Percentiles rank a stretch among this genome's conserved stretches.
phyloP scores from a whole-genome alignment of 2,113 vertebrate genomes.

The Piaya cayana region DNA sequence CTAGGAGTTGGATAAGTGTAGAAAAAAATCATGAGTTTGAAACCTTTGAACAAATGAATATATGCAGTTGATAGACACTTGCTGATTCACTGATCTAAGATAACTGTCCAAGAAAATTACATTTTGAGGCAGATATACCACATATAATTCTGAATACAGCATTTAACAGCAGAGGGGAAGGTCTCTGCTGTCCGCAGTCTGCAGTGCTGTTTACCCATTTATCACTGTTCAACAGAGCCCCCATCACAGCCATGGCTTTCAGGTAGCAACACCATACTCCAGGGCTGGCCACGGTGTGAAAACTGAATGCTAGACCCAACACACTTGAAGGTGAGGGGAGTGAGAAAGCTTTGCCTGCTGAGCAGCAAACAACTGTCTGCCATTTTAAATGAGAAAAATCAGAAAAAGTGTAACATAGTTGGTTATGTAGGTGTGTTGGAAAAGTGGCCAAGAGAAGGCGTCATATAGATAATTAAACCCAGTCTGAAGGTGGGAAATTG shows the following conservation, averaged over 20 bases:
- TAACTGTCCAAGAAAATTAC: not conserved
- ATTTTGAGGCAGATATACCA: not conserved
- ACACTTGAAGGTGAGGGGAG: not conserved
- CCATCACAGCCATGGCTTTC: accelerated
- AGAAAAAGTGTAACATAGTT: not conserved
- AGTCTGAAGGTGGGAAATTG: not conserved
- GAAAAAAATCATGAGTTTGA: not conserved
- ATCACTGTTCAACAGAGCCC: accelerated
- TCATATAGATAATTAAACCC: not conserved
- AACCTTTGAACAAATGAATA: not conserved
- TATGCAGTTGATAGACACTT: not conserved
- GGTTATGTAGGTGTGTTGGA: not conserved
- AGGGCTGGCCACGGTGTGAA: accelerated
- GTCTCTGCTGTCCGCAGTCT: not conserved
- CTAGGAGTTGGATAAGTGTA: not conserved
- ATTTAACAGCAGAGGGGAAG: not conserved
- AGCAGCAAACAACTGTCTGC: not conserved
- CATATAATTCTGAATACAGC: not conserved
- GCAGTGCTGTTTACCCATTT: accelerated
- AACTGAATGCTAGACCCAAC: not conserved
- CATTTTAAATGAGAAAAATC: not conserved
- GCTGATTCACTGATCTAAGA: not conserved
- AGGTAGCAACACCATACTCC: not conserved
- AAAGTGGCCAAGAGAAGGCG: not conserved
- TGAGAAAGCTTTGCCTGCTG: not conserved